Evolutionary conservation across 37 sponge, comb jelly and placozoan genomes (phyloP), one percentile per base, ranked within the genome.

Genomic region (Spongilla lacustris): DNA sequence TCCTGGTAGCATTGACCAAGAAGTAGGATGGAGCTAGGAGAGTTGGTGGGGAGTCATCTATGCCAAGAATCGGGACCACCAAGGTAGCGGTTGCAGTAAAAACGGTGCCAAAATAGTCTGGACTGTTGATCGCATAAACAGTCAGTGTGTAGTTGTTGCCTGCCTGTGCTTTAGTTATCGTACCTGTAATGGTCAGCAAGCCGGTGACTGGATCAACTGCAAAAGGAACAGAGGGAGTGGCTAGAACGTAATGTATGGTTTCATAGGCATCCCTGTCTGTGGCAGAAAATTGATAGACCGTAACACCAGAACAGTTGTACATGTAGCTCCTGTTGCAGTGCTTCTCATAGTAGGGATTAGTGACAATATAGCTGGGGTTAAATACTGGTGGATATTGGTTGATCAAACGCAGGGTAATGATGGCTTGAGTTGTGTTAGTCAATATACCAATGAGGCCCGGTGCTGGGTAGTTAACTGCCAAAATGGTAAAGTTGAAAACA

Each of bases 1-100:
- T 77, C 68, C 68, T 48, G 0, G 70, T 27, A 71, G 88, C 96
- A 1, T 77, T 68, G 3, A 93, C 84, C 67, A 41, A 78, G 37
- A 91, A 84, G 23, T 46, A 74, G 74, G 36, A 78, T 21, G 84
- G 74, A 14, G 48, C 50, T 19, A 67, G 58, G 33, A 87, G 58
- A 21, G 88, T 74, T 19, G 94, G 91, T 28, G 86, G 73, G 72
- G 86, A 81, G 75, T 96, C 96, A 75, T 96, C 85, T 31, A 93
- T 77, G 82, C 93, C 93, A 11, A 66, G 23, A 5, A 96, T 83
- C n/a, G 69, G 49, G 9, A 96, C 71, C 36, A 29, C 78, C 46
- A 93, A 68, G 24, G 41, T 83, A 17, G 88, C 76, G 0, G 71
- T 33, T 19, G 76, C 74, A 30, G 31, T 74, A 28, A 73, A 48